Base-by-base conservation (phyloP, 2,888 invertebrate genomes). In the Chaetogeoica ovagalla region DNA sequence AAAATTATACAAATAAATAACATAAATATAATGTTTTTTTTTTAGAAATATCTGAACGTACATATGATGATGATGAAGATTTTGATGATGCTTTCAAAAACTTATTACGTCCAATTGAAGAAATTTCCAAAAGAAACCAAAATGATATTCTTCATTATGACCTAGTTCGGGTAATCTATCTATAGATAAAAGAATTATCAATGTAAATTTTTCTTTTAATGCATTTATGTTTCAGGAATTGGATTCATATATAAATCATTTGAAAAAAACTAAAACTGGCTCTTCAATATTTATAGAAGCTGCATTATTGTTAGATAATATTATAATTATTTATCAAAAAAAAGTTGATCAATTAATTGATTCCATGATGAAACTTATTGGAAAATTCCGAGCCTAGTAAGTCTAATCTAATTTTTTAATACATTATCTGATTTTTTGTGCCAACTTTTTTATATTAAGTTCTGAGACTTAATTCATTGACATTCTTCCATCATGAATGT, bases 241-340 rank as follows among this genome's bases (percentile, higher is more conserved):
- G 15, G 77, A 77, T 70, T 77, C 77, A 21, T 77, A 70, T 77
- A 70, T 77, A 55, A 17, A 23, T 55, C 77, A 77, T 19, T 70
- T 77, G 13, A 77, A 21, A 70, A 21, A n/a, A 23, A 21, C 43
- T 15, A 30, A 62, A 17, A 69, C 8, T 37, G 48, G 30, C 5
- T 52, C 77, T 48, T 60, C 90, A 84, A 93, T 93, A 86, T 94
- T 93, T 87, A 89, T 91, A 1, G 92, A 94, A 87, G 91, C 93
- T 81, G 94, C 93, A n/a, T 86, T 94, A 83, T 87, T 94, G 82
- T 86, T 94, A 83, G 93, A 94, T 87, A 91, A 91, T 85, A 91
- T 92, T 23, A 90, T 90, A 30, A 87, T 88, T 84, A 89, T 93
- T 72, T 94, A 93, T 86, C 89, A 90, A 62, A 91, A 90, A 85